phyloP scores from a whole-genome alignment of 2,113 vertebrate species.

The Sinosuthora webbiana region DNA sequence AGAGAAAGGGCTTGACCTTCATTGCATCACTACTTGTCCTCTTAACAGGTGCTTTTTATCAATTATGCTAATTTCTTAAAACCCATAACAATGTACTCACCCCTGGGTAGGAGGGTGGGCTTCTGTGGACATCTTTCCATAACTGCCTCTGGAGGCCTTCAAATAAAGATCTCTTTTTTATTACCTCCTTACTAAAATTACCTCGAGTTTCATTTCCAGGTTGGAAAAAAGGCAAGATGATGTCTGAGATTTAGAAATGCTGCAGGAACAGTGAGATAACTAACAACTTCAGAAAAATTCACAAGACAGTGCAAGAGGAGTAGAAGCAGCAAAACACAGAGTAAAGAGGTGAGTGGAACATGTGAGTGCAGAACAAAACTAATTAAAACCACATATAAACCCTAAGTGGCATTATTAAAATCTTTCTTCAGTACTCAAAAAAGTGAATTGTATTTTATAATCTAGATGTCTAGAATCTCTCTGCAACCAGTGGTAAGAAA shows the following conservation, averaged over 20 bases:
- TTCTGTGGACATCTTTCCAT: background rate
- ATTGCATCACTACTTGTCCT: background rate
- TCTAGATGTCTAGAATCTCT: background rate
- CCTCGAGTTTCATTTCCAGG: background rate
- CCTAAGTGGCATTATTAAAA: background rate
- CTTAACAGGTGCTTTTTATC: background rate
- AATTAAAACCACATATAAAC: background rate
- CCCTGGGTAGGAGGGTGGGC: no score
- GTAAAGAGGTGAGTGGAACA: background rate
- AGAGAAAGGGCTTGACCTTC: background rate
- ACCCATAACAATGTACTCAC: background rate
- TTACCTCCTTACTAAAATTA: background rate
- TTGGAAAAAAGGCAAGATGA: background rate
- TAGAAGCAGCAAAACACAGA: background rate
- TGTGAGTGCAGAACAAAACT: rapidly evolving
- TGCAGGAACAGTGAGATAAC: background rate
- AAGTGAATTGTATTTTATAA: background rate
- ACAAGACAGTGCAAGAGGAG: background rate
- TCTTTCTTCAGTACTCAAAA: background rate
- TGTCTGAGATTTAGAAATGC: background rate
- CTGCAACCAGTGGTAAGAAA: background rate
- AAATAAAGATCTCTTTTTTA: background rate
- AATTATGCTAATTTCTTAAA: background rate
- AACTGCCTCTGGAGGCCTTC: background rate
- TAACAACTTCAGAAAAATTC: background rate